phyloP scores from a whole-genome alignment of 1,140 invertebrate species.

The Drosophila lacertosa region DNA sequence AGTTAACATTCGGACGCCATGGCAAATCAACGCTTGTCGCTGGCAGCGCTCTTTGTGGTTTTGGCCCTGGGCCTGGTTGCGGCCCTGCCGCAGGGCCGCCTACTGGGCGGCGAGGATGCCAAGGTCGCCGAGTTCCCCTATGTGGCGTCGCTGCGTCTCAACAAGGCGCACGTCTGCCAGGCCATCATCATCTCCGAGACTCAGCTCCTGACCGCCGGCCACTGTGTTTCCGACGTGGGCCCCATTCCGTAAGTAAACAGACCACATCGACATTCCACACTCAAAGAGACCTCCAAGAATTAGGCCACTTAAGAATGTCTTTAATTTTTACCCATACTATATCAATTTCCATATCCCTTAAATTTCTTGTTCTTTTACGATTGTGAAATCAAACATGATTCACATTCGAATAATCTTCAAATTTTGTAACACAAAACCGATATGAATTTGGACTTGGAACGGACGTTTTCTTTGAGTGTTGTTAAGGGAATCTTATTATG shows the following conservation, averaged over 20 bases:
- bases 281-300: no score
- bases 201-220: constrained; percentile 59
- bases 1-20: constrained; percentile 71
- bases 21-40: constrained; percentile 50
- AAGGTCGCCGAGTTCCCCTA: constrained; percentile 52
- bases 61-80: neutral
- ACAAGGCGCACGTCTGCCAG: constrained; percentile 58
- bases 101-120: constrained; percentile 67
- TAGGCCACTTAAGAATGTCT: no score
- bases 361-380: no score
- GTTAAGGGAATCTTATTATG: no score
- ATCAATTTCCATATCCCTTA: no score
- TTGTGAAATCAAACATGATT: no score
- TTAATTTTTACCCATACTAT: no score
- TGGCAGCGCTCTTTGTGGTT: constrained; percentile 33
- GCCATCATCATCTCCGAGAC: constrained; percentile 42
- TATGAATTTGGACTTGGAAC: no score
- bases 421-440: no score
- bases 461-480: no score
- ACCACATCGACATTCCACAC: no score
- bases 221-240: constrained; percentile 58
- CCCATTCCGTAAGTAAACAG: constrained; percentile 56
- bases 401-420: no score
- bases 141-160: constrained; percentile 60
- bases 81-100: constrained; percentile 52